Conservation (phyloP, 2,113 vertebrate genomes). For the Xenopus borealis region DNA sequence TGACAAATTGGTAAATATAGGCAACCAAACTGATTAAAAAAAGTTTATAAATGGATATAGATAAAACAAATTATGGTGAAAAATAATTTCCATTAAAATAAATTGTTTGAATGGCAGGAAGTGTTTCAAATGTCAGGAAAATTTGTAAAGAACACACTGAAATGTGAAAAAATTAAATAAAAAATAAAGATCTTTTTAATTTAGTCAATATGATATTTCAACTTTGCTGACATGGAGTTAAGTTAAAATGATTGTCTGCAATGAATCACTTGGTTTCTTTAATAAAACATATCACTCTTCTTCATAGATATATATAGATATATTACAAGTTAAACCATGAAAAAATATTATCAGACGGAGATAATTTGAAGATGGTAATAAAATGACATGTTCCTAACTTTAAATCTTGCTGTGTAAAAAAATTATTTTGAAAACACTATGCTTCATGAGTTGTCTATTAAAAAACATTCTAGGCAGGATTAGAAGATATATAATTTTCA, state of each 20-base stretch:
- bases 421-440: constrained; percentile 52
- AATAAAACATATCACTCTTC: constrained; percentile 58
- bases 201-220: constrained; percentile 57
- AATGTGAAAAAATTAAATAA: constrained; percentile 48
- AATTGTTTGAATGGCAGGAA: too few species aligned
- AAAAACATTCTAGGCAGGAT: constrained; percentile 65
- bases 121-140: neutral
- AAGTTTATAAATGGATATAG: too few species aligned
- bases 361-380: constrained; percentile 57
- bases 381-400: constrained; percentile 57
- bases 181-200: constrained; percentile 58
- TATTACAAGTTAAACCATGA: constrained; percentile 58
- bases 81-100: too few species aligned
- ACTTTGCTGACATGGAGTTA: constrained; percentile 57
- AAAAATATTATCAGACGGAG: constrained; percentile 61
- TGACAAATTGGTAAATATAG: too few species aligned
- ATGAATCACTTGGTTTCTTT: constrained; percentile 54
- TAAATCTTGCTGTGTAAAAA: constrained; percentile 53
- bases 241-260: constrained; percentile 54
- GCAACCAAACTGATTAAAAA: too few species aligned
- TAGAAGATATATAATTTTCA: constrained; percentile 60
- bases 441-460: constrained; percentile 56
- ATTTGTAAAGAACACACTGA: constrained; percentile 27
- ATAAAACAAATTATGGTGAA: neutral
- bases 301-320: constrained; percentile 47